phyloP scores from a whole-genome alignment of 2,888 invertebrate genomes.

The Hylaea fasciaria region DNA sequence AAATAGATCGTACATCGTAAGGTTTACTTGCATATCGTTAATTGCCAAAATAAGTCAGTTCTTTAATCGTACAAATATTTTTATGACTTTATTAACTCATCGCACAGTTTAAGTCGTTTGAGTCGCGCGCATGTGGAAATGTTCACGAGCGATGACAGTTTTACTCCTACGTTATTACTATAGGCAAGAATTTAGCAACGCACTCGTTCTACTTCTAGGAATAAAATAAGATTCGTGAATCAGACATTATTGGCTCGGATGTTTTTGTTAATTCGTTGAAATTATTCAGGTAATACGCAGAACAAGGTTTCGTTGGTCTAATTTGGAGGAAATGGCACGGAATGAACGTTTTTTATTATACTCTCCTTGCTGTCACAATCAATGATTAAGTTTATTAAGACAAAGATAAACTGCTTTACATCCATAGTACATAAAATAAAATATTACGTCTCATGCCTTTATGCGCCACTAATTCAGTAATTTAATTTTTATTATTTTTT shows the following conservation, averaged over 20 bases:
- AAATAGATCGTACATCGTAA: too few species aligned
- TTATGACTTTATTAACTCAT: slow-evolving; percentile 61
- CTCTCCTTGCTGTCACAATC: too few species aligned
- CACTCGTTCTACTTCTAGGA: slow-evolving; percentile 27
- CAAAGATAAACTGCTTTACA: too few species aligned
- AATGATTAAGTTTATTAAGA: too few species aligned
- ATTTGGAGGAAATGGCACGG: too few species aligned
- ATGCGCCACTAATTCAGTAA: too few species aligned
- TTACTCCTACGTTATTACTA: slow-evolving; percentile 26
- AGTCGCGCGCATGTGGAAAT: slow-evolving; percentile 25
- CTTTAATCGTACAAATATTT: slow-evolving; percentile 61
- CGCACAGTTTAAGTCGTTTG: slow-evolving; percentile 34
- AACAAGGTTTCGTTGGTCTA: neutral
- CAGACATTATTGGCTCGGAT: neutral
- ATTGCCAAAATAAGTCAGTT: too few species aligned
- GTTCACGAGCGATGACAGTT: slow-evolving; percentile 31
- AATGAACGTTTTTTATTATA: too few species aligned
- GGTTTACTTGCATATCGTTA: too few species aligned
- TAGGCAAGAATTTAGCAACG: slow-evolving; percentile 18
- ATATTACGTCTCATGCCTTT: too few species aligned
- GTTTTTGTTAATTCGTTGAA: neutral
- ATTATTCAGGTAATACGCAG: neutral
- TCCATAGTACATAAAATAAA: too few species aligned
- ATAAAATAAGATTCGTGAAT: slow-evolving; percentile 12
- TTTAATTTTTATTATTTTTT: too few species aligned